Base-by-base conservation (phyloP, 2,113 vertebrate genomes). In the Pelvicachromis taeniatus region DNA sequence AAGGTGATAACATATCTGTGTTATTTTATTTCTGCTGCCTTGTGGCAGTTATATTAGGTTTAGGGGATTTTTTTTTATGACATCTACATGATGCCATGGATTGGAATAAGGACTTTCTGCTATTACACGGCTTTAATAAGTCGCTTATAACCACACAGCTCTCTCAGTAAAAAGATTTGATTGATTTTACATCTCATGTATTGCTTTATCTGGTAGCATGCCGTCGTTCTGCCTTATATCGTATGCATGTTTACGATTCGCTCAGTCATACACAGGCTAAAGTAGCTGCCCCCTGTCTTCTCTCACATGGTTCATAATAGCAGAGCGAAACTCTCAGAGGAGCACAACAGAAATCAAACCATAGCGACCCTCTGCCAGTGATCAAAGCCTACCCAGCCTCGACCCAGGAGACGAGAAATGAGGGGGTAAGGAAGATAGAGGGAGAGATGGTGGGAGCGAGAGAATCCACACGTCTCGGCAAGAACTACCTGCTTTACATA, bases 311-410 rank as follows among this genome's bases (percentile, higher is more conserved):
- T 87, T 89, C 88, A 87, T 89, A 93, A 92, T 91, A 88, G 91
- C 88, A 87, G 77, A 90, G 84, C 83, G 91, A 83, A 89, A 86
- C 90, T 91, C 85, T 91, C 92, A 84, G 87, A 83, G 90, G 94
- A 92, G 87, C 70, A 55, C 85, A 82, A 78, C 75, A 83, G 85
- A 92, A 93, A 95, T 94, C 80, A 91, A 95, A 95, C 87, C 85
- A 81, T 80, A 82, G 91, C 91, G 91, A 95, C 95, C 94, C 94
- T 95, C 94, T 94, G 87, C 84, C 83, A 79, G 85, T 92, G 93
- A 96, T 96, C 94, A 95, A 96, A 95, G 94, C 81, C n/a, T 83
- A 81, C 75, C 85, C 70, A 82, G 85, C 77, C 80, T 31, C 23
- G 16, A 87, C 89, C 90, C 75, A 59, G 29, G 88, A 92, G 88